Conservation (phyloP, 1,140 invertebrate species). For the Penaeus chinensis region DNA sequence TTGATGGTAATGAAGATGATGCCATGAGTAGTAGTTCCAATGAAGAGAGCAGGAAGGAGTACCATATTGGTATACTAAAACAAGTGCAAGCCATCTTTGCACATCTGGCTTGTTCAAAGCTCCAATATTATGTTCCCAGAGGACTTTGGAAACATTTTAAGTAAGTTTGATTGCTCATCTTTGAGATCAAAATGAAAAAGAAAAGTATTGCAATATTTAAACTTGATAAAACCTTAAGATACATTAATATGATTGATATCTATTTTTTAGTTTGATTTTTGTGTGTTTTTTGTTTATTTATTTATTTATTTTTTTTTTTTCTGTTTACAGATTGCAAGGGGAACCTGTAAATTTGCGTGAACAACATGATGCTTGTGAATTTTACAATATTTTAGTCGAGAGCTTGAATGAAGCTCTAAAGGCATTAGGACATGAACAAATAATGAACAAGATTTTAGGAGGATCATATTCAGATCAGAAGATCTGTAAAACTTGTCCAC, state of each 20-base stretch:
- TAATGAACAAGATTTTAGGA: slow-evolving; percentile 94
- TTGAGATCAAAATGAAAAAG: no score
- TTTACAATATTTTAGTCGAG: slow-evolving; percentile 98
- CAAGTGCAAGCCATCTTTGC: slow-evolving; percentile 98
- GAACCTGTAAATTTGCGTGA: slow-evolving; percentile 97
- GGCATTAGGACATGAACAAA: slow-evolving; percentile 88
- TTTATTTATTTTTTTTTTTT: slow-evolving; percentile 49
- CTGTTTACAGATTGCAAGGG: slow-evolving; percentile 78
- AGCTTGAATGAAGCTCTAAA: slow-evolving; percentile 97
- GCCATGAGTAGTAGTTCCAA: slow-evolving; percentile 71
- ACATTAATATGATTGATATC: no score
- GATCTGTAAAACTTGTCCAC: slow-evolving; percentile 98
- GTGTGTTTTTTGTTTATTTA: not conserved
- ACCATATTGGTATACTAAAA: slow-evolving; percentile 95
- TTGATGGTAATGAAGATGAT: slow-evolving; percentile 62
- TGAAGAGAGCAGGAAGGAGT: slow-evolving; percentile 78
- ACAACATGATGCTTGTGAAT: slow-evolving; percentile 99
- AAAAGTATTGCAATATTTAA: no score
- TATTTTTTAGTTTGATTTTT: slow-evolving; percentile 4
- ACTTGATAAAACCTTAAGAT: no score
- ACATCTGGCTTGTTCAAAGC: slow-evolving; percentile 93
- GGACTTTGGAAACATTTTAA: slow-evolving; percentile 98
- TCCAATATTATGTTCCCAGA: slow-evolving; percentile 96
- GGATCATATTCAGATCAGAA: slow-evolving; percentile 99
- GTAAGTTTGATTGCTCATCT: slow-evolving; percentile 70